phyloP scores from a whole-genome alignment of 2,113 vertebrate genomes.

The Festucalex cinctus region DNA sequence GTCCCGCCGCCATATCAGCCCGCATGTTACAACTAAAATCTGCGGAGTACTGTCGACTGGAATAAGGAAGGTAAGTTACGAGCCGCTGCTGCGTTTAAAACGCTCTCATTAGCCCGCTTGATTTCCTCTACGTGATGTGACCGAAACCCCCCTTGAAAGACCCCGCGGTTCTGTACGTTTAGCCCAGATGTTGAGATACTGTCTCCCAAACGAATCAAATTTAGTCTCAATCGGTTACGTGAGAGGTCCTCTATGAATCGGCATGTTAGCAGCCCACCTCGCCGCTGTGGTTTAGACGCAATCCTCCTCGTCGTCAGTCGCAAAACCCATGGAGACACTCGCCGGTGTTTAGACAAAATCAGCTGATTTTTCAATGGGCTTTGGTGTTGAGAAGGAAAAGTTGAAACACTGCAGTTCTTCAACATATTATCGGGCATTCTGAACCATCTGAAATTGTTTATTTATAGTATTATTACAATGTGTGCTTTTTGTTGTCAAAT shows the following conservation, averaged over 20 bases:
- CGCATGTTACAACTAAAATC: constrained; percentile 57
- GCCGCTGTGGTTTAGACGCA: constrained; percentile 18
- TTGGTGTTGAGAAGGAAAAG: neutral
- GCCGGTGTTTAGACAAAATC: neutral
- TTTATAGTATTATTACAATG: neutral
- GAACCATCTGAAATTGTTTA: constrained; percentile 2
- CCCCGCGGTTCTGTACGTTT: constrained; percentile 13
- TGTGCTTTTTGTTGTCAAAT: constrained; percentile 12
- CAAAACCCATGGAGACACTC: neutral
- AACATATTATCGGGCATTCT: neutral
- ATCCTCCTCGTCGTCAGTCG: constrained; percentile 47
- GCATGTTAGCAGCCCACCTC: neutral
- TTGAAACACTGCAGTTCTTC: neutral
- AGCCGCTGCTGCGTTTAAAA: constrained; percentile 35
- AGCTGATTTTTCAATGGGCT: constrained; percentile 13
- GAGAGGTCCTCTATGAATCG: constrained; percentile 4
- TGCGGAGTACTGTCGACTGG: constrained; percentile 64
- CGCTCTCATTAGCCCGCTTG: constrained; percentile 33
- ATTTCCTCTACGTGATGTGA: constrained; percentile 21
- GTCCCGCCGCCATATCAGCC: constrained; percentile 29
- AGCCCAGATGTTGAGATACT: neutral
- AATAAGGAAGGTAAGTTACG: constrained; percentile 66
- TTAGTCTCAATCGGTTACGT: neutral
- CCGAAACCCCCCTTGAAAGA: constrained; percentile 44
- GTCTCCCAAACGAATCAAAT: neutral